Evolutionary conservation across 1,140 invertebrate species (phyloP).

Genomic region (Contarinia nasturtii): DNA sequence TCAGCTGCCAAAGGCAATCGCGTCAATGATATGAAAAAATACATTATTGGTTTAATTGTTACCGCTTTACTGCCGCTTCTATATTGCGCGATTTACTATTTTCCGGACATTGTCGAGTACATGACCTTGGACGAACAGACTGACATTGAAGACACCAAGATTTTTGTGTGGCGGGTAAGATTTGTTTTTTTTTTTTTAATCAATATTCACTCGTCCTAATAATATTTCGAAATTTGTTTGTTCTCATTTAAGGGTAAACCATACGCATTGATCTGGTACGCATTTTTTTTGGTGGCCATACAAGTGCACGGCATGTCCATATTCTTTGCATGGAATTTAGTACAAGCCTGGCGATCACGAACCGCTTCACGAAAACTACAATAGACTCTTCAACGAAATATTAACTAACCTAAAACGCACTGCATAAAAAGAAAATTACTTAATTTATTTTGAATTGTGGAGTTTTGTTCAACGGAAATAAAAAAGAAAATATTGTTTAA

Average conservation of each 20-base stretch:
- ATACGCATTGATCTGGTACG: constrained; percentile 85
- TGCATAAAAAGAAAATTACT: background rate
- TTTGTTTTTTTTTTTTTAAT: too few relatives aligned
- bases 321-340: constrained; percentile 71
- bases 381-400: constrained; percentile 10
- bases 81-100: constrained; percentile 65
- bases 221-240: too few relatives aligned
- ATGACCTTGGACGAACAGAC: constrained; percentile 41
- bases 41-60: constrained; percentile 58
- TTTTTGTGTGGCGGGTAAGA: constrained; percentile 61
- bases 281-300: constrained; percentile 68
- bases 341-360: constrained; percentile 69
- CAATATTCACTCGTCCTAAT: too few relatives aligned
- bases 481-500: too few relatives aligned
- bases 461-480: too few relatives aligned
- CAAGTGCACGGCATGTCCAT: constrained; percentile 85
- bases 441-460: too few relatives aligned
- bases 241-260: constrained; percentile 56
- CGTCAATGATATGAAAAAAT: constrained; percentile 54
- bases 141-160: constrained; percentile 37
- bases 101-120: constrained; percentile 66
- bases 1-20: constrained; percentile 71
- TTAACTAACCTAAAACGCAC: background rate
- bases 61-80: constrained; percentile 66
- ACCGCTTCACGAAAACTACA: constrained; percentile 30